These are phyloP conservation scores for Drosophila melanogaster DNA, from an alignment of 1,140 invertebrate species.

Conservation along the genomic window DNA sequence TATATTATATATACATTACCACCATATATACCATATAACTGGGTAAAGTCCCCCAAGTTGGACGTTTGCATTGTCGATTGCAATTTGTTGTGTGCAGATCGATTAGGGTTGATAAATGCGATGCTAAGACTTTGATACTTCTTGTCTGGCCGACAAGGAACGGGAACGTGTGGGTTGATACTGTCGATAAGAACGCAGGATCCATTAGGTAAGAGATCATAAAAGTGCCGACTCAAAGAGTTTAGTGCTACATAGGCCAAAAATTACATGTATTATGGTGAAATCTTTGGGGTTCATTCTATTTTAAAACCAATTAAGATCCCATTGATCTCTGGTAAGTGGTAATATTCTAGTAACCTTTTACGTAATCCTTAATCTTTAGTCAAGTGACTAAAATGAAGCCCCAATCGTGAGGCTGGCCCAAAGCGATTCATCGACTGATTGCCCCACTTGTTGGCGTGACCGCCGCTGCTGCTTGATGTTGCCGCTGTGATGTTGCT, in stretches of 20 bases:
- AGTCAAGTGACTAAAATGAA: background rate
- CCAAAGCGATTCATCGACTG: background rate
- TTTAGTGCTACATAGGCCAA: background rate
- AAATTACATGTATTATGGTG: no score
- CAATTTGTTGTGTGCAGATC: constrained; percentile 22
- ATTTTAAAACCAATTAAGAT: no score
- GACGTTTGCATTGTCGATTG: constrained; percentile 11
- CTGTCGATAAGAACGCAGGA: background rate
- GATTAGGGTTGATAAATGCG: constrained; percentile 27
- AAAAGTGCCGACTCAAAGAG: background rate
- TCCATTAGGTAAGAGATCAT: constrained; percentile 8
- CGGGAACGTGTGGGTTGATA: background rate
- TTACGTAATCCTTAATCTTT: background rate
- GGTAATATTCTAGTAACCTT: no score
- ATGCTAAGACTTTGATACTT: constrained; percentile 29
- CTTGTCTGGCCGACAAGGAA: background rate
- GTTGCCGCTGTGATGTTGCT: constrained; percentile 8
- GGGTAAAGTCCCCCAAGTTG: constrained; percentile 19
- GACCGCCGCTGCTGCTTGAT: background rate
- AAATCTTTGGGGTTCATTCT: no score
- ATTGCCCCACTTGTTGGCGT: constrained; percentile 4
- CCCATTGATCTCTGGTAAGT: no score
- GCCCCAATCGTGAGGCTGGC: background rate
- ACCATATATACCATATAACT: background rate
- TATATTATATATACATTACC: background rate